Conservation (phyloP, 2,113 vertebrate species). For the Cyphomyrus discorhynchus region DNA sequence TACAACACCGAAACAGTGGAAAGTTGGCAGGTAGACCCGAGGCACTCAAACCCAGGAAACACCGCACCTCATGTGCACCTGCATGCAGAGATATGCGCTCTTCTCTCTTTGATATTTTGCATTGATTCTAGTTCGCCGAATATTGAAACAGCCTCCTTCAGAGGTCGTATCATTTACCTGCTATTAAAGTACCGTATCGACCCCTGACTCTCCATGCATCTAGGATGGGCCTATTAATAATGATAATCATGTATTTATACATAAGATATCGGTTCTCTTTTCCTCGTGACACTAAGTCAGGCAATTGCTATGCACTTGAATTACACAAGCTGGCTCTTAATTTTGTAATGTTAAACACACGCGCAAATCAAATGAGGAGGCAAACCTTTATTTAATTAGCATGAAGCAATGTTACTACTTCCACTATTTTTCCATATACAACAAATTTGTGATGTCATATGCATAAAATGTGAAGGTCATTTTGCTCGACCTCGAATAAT, state of each 20-base stretch:
- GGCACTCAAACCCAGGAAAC: background rate
- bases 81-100: background rate
- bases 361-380: background rate
- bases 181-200: background rate
- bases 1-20: background rate
- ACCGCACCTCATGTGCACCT: background rate
- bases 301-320: background rate
- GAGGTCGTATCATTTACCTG: background rate
- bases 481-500: slow-evolving; percentile 13
- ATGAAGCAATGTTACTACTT: background rate
- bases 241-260: background rate
- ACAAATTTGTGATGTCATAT: background rate
- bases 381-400: background rate
- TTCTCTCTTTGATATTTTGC: background rate
- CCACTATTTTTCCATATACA: background rate
- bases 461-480: slow-evolving; percentile 6
- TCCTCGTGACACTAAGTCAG: background rate
- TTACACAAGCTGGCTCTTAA: background rate
- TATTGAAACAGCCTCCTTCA: background rate
- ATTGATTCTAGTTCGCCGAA: background rate
- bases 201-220: background rate
- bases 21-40: background rate
- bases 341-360: background rate
- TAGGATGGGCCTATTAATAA: background rate
- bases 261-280: background rate